Base-by-base conservation (phyloP, 92 coral and sea anemone species). In the Pocillopora meandrina region DNA sequence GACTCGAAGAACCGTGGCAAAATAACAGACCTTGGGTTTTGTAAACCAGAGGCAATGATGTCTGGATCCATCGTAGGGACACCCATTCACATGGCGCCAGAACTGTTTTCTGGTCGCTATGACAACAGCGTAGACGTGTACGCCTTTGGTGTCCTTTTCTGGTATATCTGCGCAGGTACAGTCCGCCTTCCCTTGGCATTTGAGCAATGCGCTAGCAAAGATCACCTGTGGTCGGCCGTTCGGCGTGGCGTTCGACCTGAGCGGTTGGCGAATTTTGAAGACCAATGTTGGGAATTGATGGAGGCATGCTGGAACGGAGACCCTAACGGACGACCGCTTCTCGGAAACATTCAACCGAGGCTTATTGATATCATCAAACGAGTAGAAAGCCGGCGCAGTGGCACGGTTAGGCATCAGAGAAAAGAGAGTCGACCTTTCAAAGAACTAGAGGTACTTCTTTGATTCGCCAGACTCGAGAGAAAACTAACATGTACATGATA, bases 31-130 rank as follows among this genome's bases (percentile, higher is more conserved):
- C 84, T 97, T 78, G 99, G 99, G 20, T 97, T 97, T 88, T 97
- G 99, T 73, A 97, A 97, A 59, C 99, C 99, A 4, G 99, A 97
- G 62, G 99, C 99, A 33, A 97, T 97, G 99, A 97, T 97, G 99
- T 97, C 99, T 33, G 99, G 99, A 58, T 97, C 99, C 0, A 95
- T 97, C 13, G 99, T 97, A 13, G 99, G 99, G 23, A 97, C 99
- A 21, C 99, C 99, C 2, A 97, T 97, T 71, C 99, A 97, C 91
- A 97, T 97, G 99, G 98, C 99, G 17, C 99, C 99, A 14, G 99
- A 97, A 71, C 93, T 97, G 83, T 97, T 97, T 81, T 94, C 99
- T 0, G 99, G 99, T 76, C 92, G 92, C 82, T 97, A 97, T 77
- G 99, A 97, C 95, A 95, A 93, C 92, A 97, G 99, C 81, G 99